Evolutionary conservation across 1,140 invertebrate genomes (phyloP), one percentile per base, ranked within the genome.

Genomic region (Dendroctonus valens): DNA sequence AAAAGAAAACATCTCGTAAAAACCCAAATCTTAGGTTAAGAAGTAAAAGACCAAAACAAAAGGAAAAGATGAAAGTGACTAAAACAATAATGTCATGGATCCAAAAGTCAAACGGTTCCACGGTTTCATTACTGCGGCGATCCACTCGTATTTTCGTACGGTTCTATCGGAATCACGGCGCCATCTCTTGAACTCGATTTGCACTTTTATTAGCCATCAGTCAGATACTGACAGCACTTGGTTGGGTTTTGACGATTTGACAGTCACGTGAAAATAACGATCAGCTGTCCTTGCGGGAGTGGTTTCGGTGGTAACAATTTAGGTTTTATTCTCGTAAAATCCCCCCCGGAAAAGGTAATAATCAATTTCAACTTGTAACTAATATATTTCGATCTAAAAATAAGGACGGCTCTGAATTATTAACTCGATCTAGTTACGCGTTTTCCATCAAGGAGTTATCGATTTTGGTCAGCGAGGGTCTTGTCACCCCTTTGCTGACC

Each of bases 241-340:
- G 15, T 26, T 26, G 26, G n/a, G 26, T 26, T 26, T 26, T 26
- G 26, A 26, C 42, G 38, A n/a, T 41, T 39, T 67, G 65, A 67
- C 68, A 73, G 74, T 78, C 77, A 78, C 77, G 77, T 78, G 77
- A 77, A 77, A 75, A 77, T 78, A 77, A 77, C 72, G 76, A 78
- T 78, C 77, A 78, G 76, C 77, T 77, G 77, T 76, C 70, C 68
- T 69, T 65, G 72, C 75, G 77, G 77, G 77, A 78, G 77, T 78
- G 77, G 77, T 78, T 74, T 73, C 72, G 67, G 53, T 75, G 69
- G 59, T 64, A 46, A 46, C 54, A 39, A 58, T 69, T 61, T 65
- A 42, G 26, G 44, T 41, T 60, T 67, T 65, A n/a, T 70, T 55
- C 14, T 48, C n/a, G 59, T 64, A 60, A 67, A 58, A 55, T 54